A percentile compares a stretch with the other conserved stretches of the same genome.
Conservation (phyloP, 2,888 invertebrate genomes). For the Troides helena region DNA sequence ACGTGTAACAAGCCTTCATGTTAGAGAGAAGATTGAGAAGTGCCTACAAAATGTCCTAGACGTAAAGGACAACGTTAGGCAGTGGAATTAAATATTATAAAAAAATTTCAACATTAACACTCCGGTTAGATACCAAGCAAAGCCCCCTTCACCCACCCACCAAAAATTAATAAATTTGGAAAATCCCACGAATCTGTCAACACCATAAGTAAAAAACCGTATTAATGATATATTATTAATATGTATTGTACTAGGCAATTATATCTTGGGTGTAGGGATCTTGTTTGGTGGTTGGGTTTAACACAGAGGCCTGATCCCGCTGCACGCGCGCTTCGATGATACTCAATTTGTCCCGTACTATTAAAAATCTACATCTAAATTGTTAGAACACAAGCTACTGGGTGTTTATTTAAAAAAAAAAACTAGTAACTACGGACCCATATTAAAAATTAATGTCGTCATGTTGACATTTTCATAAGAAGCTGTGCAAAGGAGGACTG, state of each 20-base stretch:
- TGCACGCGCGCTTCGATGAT: slow-evolving; percentile 65
- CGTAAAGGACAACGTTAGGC: slow-evolving; percentile 24
- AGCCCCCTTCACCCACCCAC: slow-evolving; percentile 82
- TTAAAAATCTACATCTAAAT: slow-evolving; percentile 42
- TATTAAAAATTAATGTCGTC: slow-evolving; percentile 47
- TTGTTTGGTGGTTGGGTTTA: slow-evolving; percentile 80
- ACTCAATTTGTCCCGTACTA: slow-evolving; percentile 35
- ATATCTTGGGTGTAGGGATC: slow-evolving; percentile 77
- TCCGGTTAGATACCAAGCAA: slow-evolving; percentile 77
- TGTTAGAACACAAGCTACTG: slow-evolving; percentile 64
- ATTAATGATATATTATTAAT: slow-evolving; percentile 26
- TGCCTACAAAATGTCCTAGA: slow-evolving; percentile 11
- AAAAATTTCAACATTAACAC: slow-evolving; percentile 21
- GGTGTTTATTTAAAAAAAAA: slow-evolving; percentile 33
- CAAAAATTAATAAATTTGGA: slow-evolving; percentile 69
- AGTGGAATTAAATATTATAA: slow-evolving; percentile 1
- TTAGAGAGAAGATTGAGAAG: slow-evolving; percentile 53
- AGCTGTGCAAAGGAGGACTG: slow-evolving; percentile 36
- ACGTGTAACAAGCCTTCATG: slow-evolving; percentile 60
- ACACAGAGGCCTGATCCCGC: slow-evolving; percentile 77
- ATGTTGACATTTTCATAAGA: slow-evolving; percentile 45
- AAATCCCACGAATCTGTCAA: slow-evolving; percentile 33
- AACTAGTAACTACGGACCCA: slow-evolving; percentile 34
- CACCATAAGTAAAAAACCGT: slow-evolving; percentile 26
- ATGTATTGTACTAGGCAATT: slow-evolving; percentile 47